These are phyloP conservation scores for Argyrosomus regius DNA, from an alignment of 2,797 vertebrate species.

Conservation along the genomic window DNA sequence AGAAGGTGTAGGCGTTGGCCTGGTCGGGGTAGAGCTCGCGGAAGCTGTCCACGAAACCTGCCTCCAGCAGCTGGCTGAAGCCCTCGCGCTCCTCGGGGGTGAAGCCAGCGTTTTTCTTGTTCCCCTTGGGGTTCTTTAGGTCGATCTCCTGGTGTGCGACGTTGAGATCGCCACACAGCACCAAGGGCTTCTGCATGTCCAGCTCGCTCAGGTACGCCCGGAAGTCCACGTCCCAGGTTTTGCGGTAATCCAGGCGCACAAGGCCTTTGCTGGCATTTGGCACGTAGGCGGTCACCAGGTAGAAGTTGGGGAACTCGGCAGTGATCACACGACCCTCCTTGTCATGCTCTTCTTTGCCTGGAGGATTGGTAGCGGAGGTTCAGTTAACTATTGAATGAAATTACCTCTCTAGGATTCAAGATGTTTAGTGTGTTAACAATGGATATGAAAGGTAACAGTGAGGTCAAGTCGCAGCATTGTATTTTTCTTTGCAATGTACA, in stretches of 20 bases:
- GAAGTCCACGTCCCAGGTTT: constrained; percentile 92
- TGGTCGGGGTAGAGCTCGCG: constrained; percentile 90
- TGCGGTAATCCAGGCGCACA: constrained; percentile 91
- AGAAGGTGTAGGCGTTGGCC: constrained; percentile 91
- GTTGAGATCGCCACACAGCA: constrained; percentile 93
- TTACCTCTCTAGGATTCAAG: not conserved
- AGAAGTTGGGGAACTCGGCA: constrained; percentile 89
- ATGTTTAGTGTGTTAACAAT: too few species aligned
- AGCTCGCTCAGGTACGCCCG: constrained; percentile 86
- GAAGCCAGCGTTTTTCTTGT: constrained; percentile 93
- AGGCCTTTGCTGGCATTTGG: constrained; percentile 90
- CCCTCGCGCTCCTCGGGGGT: constrained; percentile 91
- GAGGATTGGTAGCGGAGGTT: not conserved
- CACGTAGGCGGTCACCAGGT: constrained; percentile 90
- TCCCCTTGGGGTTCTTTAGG: constrained; percentile 92
- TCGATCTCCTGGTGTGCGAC: constrained; percentile 95
- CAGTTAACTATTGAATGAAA: not conserved
- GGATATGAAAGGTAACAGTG: too few species aligned
- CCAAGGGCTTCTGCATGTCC: constrained; percentile 89
- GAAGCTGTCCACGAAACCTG: constrained; percentile 91
- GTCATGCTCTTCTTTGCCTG: constrained; percentile 94
- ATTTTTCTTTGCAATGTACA: too few species aligned
- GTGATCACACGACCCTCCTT: constrained; percentile 94
- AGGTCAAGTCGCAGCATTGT: too few species aligned
- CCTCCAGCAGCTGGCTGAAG: constrained; percentile 86